Percentiles rank a stretch among this genome's conserved stretches.
These are phyloP conservation scores for Nymphicus hollandicus DNA, from an alignment of 2,113 vertebrate species.

Conservation along the genomic window DNA sequence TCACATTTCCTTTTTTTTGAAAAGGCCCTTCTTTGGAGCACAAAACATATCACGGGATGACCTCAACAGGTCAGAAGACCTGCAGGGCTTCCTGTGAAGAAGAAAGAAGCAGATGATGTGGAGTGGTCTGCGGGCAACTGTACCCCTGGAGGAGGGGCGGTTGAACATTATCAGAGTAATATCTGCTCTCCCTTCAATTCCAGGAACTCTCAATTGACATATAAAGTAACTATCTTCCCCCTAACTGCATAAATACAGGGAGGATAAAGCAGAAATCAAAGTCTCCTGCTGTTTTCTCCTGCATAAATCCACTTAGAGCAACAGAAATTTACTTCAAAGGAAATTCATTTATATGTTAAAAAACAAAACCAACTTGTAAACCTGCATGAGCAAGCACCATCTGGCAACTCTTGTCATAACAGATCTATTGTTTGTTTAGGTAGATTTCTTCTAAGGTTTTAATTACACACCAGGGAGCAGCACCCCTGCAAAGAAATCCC, in stretches of 20 bases:
- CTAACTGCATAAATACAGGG: background rate
- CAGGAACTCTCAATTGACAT: background rate
- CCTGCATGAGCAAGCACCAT: background rate
- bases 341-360: background rate
- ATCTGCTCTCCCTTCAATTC: rapidly evolving
- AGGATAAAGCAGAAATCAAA: background rate
- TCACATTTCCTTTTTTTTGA: background rate
- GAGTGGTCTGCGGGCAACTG: background rate
- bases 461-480: background rate
- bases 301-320: background rate
- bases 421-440: slow-evolving; percentile 22
- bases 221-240: background rate
- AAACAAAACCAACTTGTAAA: background rate
- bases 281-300: background rate
- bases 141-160: background rate
- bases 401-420: background rate
- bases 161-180: background rate
- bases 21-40: background rate
- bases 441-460: slow-evolving; percentile 27
- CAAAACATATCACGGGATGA: background rate
- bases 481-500: background rate
- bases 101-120: background rate
- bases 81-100: background rate
- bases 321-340: background rate
- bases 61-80: background rate